phyloP scores from a whole-genome alignment of 2,113 vertebrate genomes.

The Saimiri boliviensis region DNA sequence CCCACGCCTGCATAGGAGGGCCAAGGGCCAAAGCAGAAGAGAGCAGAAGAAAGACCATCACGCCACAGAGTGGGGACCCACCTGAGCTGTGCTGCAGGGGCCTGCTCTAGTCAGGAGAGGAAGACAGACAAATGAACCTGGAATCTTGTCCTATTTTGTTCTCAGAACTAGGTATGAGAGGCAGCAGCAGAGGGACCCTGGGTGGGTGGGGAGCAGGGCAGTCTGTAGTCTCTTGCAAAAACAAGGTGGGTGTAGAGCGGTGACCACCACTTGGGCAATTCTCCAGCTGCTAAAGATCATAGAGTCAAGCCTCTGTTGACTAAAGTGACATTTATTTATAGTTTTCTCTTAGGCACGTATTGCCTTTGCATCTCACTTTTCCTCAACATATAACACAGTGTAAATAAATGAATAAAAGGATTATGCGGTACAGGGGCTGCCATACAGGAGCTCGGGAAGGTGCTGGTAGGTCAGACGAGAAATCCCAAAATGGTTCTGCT shows the following conservation, averaged over 20 bases:
- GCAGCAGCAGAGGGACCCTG: too few species aligned
- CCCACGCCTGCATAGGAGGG: background rate
- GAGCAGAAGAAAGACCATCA: background rate
- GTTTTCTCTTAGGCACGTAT: background rate
- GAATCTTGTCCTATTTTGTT: background rate
- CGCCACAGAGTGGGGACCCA: background rate
- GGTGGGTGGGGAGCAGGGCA: background rate
- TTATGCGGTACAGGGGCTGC: rapidly evolving
- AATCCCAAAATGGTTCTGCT: background rate
- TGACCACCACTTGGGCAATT: background rate
- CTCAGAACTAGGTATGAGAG: background rate
- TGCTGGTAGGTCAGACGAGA: background rate
- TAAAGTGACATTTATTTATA: background rate
- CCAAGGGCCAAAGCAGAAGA: background rate
- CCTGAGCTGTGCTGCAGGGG: background rate
- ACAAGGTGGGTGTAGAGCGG: rapidly evolving
- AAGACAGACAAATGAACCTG: too few species aligned
- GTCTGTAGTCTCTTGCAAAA: background rate
- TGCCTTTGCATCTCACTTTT: background rate
- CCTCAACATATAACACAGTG: background rate
- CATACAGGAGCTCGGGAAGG: background rate
- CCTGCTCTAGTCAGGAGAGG: background rate
- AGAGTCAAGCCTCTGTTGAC: background rate
- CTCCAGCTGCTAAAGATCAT: background rate
- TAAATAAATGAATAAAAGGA: background rate